Evolutionary conservation across 2,113 vertebrate species (phyloP).

Genomic region (Archocentrus centrarchus): DNA sequence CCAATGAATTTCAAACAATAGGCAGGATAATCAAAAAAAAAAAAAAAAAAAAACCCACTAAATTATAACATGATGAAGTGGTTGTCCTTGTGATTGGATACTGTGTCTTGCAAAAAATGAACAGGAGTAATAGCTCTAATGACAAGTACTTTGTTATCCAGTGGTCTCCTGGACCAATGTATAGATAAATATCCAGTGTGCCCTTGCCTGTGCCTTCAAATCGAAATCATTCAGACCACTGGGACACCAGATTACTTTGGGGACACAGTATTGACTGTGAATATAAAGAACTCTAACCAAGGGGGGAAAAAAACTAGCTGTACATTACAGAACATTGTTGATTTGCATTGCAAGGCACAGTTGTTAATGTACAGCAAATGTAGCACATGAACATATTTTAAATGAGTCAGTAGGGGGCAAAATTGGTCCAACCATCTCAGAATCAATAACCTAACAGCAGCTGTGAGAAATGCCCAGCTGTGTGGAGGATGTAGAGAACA

Average conservation of each 20-base stretch:
- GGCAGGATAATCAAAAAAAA: neutral
- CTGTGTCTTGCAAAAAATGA: neutral
- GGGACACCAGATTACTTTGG: neutral
- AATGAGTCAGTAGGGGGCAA: constrained; percentile 75
- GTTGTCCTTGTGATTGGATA: neutral
- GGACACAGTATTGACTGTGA: neutral
- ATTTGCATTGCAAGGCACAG: constrained; percentile 4
- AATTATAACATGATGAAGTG: neutral
- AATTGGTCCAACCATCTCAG: constrained; percentile 62
- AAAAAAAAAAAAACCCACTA: neutral
- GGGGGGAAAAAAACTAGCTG: neutral
- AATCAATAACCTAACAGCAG: constrained; percentile 44
- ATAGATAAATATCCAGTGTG: constrained; percentile 7
- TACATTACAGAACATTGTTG: neutral
- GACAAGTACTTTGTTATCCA: neutral
- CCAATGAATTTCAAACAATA: neutral
- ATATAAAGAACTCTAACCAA: neutral
- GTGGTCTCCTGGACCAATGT: neutral
- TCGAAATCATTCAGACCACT: constrained; percentile 19
- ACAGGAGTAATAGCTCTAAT: neutral
- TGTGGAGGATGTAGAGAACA: constrained; percentile 2
- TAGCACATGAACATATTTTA: constrained; percentile 35
- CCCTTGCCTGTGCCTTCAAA: constrained; percentile 9
- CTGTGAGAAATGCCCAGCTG: constrained; percentile 19
- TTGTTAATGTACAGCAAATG: constrained; percentile 9